A percentile compares a stretch with the other conserved stretches of the same genome.
Conservation (phyloP, 1,140 invertebrate genomes). For the Pseudomyrmex pallidus region DNA sequence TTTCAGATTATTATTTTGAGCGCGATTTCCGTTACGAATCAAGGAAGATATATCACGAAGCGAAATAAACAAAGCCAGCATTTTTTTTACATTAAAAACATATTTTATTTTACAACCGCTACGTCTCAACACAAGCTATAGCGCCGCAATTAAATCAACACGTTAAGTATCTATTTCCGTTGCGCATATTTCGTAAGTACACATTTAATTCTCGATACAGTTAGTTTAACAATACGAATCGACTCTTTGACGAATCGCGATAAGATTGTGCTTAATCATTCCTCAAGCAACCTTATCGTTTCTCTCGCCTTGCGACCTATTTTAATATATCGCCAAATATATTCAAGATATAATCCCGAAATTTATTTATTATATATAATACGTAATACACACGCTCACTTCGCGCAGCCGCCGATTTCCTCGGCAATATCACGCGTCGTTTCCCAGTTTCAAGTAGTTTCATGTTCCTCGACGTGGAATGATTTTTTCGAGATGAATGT, state of each 20-base stretch:
- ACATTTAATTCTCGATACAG: conserved; percentile 68
- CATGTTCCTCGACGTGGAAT: neutral
- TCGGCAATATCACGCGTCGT: neutral
- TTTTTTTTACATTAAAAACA: conserved; percentile 78
- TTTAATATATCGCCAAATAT: conserved; percentile 38
- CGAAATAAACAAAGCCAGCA: neutral
- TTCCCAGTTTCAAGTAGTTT: neutral
- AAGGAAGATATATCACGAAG: neutral
- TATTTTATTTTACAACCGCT: conserved; percentile 75
- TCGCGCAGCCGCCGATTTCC: neutral
- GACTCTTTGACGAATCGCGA: conserved; percentile 45
- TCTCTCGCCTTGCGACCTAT: neutral
- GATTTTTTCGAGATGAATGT: conserved; percentile 8
- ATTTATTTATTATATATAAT: conserved; percentile 33
- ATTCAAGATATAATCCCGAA: conserved; percentile 14
- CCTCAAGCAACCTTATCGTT: conserved; percentile 20
- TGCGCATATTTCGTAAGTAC: conserved; percentile 73
- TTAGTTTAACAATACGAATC: conserved; percentile 57
- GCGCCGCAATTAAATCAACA: conserved; percentile 61
- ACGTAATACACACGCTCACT: conserved; percentile 9
- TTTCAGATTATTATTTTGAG: neutral
- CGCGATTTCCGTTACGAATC: neutral
- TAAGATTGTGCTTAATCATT: neutral
- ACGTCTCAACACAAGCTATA: conserved; percentile 70
- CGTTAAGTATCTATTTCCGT: conserved; percentile 67